These are phyloP conservation scores for Ellobium chinense DNA, from an alignment of 2,888 invertebrate species.

Conservation along the genomic window DNA sequence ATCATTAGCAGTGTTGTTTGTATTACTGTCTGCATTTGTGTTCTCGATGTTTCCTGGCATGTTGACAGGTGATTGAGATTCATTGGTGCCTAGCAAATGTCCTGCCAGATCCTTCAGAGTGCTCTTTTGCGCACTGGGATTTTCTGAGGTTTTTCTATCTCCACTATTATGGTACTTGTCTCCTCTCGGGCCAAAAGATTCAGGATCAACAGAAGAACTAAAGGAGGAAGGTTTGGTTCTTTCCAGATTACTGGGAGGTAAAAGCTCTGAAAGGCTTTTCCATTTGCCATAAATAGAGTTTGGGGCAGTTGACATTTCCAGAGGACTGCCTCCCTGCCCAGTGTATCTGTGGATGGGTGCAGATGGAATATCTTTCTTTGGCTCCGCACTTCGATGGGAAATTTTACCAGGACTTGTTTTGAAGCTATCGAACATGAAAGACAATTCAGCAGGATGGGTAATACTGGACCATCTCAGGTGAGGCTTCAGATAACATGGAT, in stretches of 20 bases:
- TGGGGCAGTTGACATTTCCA: conserved; percentile 13
- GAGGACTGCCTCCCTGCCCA: conserved; percentile 6
- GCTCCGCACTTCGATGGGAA: neutral
- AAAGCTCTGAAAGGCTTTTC: conserved; percentile 22
- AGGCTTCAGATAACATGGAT: neutral
- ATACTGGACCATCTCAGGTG: neutral
- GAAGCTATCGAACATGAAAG: neutral
- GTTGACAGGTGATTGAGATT: neutral
- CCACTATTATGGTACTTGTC: neutral
- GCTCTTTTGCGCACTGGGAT: neutral
- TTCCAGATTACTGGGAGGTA: conserved; percentile 7
- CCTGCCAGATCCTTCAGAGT: neutral
- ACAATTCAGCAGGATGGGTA: neutral
- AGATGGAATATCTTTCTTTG: neutral
- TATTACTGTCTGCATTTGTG: neutral
- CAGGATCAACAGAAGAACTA: conserved; percentile 2
- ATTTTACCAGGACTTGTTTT: neutral
- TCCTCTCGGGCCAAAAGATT: too few relatives aligned
- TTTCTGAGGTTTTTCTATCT: neutral
- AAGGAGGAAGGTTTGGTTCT: neutral
- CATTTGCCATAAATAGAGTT: conserved; percentile 23
- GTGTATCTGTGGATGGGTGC: neutral
- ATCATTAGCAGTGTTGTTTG: neutral
- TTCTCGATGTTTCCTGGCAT: neutral
- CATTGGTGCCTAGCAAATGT: neutral